Base-by-base conservation (phyloP, 2,797 vertebrate genomes). In the Tarsius wallacei region DNA sequence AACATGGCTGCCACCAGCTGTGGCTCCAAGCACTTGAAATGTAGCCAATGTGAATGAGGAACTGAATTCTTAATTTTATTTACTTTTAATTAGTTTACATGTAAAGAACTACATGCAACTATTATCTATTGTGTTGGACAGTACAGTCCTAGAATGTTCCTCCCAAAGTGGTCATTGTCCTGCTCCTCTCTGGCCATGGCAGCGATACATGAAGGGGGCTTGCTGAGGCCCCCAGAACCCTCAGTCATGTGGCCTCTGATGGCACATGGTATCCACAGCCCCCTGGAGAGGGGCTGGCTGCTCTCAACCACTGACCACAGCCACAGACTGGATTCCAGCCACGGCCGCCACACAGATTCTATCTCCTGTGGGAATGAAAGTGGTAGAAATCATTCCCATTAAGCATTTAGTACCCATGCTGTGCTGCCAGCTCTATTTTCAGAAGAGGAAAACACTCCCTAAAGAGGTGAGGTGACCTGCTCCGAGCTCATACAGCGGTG, bases 121-220 rank as follows among this genome's bases (percentile, higher is more conserved):
- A 33, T n/a, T 2, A 4, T 78, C 70, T 66, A 5, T 47, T 26
- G 3, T 36, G 4, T 1, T 22, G 68, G 33, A 42, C 42, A 73
- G 8, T 31, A 14, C 1, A 31, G 49, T 76, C 82, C 86, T 89
- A 91, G 93, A 94, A 90, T 85, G 19, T 68, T 84, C 36, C 31
- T 68, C 81, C 21, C 49, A 42, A 86, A 16, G 17, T 47, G n/a
- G 73, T 57, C 14, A 15, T 17, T 17, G 49, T 33, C 63, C 19
- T 3, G 55, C 26, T 66, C 70, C 89, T 81, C 33, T 83, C 83
- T 81, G 51, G 91, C 51, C 28, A 1, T 28, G 66, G 14, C 3
- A 16, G 28, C 31, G 17, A 17, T 21, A 28, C 51, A 5, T 24
- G 55, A 47, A 86, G 61, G 12, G 42, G 36, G 7, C 28, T 59